These are phyloP conservation scores for Scaptomyza cyrtandrae DNA, from an alignment of 2,888 invertebrate genomes.

Conservation along the genomic window DNA sequence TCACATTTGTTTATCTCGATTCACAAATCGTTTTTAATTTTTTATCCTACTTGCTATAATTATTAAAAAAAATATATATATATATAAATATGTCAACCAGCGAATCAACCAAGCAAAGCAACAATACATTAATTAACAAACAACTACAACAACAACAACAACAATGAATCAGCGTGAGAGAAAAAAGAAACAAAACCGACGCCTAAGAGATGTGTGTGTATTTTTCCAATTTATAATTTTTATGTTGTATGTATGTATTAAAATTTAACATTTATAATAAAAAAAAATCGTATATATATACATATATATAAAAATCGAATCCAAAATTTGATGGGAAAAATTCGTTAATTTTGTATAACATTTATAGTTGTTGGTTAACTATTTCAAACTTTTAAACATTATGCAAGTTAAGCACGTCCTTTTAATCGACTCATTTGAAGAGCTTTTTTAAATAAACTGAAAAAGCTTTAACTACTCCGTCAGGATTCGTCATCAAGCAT, in stretches of 20 bases:
- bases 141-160: slow-evolving; percentile 11
- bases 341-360: neutral
- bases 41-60: slow-evolving; percentile 29
- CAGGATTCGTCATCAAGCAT: slow-evolving; percentile 7
- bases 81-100: slow-evolving; percentile 40
- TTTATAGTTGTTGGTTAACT: too few species aligned
- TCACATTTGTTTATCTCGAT: slow-evolving; percentile 55
- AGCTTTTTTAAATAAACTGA: too few species aligned
- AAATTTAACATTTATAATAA: slow-evolving; percentile 79
- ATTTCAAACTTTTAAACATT: too few species aligned
- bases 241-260: slow-evolving; percentile 81
- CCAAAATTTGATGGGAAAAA: slow-evolving; percentile 5
- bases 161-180: slow-evolving; percentile 30
- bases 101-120: slow-evolving; percentile 54
- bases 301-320: slow-evolving; percentile 48
- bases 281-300: slow-evolving; percentile 74
- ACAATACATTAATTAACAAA: slow-evolving; percentile 29
- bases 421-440: neutral
- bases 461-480: neutral
- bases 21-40: slow-evolving; percentile 47
- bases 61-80: slow-evolving; percentile 16
- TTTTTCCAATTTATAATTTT: slow-evolving; percentile 76
- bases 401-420: too few species aligned
- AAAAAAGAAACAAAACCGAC: slow-evolving; percentile 23
- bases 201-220: slow-evolving; percentile 59